Base-by-base conservation (phyloP, 2,888 invertebrate genomes). In the Cataglyphis cursor region DNA sequence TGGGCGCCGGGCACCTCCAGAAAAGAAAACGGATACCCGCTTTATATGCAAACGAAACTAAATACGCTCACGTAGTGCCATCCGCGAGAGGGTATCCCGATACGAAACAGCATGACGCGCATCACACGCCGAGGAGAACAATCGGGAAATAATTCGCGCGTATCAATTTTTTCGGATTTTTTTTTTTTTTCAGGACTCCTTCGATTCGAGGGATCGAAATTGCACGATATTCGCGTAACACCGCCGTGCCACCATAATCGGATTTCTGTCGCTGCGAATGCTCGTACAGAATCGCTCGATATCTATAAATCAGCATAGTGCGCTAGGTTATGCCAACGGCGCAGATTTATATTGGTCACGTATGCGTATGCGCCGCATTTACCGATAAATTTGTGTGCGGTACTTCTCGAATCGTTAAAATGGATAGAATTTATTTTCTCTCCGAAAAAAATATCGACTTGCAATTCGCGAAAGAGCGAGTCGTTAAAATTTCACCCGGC, bases 21-120 rank as follows among this genome's bases (percentile, higher is more conserved):
- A 80, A 80, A 80, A 80, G 78, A 80, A 62, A 80, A 70, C 70
- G 59, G 72, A 70, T 59, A 59, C 78, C 44, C 72, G 70, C 72
- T 80, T 80, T 80, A 80, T 80, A 80, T 80, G 78, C 78, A 80
- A 80, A 80, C 78, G 78, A 80, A 80, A 80, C 78, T 70, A 80
- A 80, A 70, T 59, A 80, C 78, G 78, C 68, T 57, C 78, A 38
- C 78, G 78, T 65, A 51, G n/a, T 3, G 31, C 66, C 68, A n/a
- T 15, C 57, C 44, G 24, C 18, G 21, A 12, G 24, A 70, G 44
- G 8, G 18, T 31, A 70, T 24, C 64, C n/a, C 78, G 70, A 38
- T n/a, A 44, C 4, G 15, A 70, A 35, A 31, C 57, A n/a, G 57
- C 57, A 21, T 54, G 76, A 51, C 38, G 18, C 24, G n/a, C n/a